These are phyloP conservation scores for Rotaria magnacalcarata DNA, from an alignment of 2,888 invertebrate genomes.

Conservation along the genomic window DNA sequence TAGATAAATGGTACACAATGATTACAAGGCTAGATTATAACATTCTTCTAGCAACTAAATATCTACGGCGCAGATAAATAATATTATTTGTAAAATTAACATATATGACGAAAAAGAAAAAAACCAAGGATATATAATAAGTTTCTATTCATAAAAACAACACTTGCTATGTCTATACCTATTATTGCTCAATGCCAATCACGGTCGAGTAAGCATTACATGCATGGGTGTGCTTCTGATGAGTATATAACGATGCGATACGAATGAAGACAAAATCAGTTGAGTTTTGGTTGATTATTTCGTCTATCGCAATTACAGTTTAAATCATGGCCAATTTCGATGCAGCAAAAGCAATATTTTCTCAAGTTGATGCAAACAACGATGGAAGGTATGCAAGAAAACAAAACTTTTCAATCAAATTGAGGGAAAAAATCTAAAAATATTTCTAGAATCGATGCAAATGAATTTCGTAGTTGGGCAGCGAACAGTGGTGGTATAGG, in stretches of 20 bases:
- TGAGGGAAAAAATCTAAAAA: not conserved
- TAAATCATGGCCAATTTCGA: not conserved
- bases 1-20: not conserved
- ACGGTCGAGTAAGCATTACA: not conserved
- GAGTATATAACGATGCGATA: not conserved
- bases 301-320: not conserved
- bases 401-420: no score
- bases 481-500: not conserved
- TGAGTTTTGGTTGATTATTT: not conserved
- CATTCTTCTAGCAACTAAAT: no score
- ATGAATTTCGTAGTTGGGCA: not conserved
- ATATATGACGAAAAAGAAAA: not conserved
- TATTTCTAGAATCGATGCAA: not conserved
- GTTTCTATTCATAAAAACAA: not conserved
- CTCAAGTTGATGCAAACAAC: not conserved
- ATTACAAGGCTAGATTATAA: not conserved
- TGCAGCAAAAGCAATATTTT: not conserved
- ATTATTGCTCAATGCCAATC: not conserved
- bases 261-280: not conserved
- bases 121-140: not conserved
- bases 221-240: not conserved
- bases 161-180: not conserved
- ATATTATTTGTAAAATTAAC: no score
- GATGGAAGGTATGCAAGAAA: not conserved
- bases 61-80: no score